Conservation (phyloP, 2,888 invertebrate species). For the Aphidoletes aphidimyza region DNA sequence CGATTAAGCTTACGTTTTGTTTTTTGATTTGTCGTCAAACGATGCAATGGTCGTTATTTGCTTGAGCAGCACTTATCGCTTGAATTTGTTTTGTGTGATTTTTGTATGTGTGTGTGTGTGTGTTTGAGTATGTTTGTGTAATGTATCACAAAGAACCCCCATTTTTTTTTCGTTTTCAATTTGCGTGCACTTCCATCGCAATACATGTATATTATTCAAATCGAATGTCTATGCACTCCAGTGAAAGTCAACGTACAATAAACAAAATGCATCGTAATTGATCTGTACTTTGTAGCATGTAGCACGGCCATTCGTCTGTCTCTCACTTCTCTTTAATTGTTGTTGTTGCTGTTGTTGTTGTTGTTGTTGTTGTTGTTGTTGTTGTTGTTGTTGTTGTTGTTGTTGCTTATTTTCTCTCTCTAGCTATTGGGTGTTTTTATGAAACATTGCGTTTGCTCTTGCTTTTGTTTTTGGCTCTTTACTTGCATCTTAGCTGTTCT, state of each 20-base stretch:
- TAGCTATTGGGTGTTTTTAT: no score
- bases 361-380: no score
- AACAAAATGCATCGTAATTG: not conserved
- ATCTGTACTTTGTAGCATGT: not conserved
- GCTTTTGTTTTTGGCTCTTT: not conserved
- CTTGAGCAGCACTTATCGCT: no score
- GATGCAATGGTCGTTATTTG: no score
- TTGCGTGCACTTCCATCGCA: not conserved
- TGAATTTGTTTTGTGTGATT: not conserved
- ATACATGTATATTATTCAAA: no score
- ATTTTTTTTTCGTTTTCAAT: not conserved
- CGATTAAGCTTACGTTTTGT: no score
- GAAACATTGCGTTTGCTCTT: not conserved
- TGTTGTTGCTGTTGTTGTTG: not conserved
- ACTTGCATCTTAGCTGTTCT: not conserved
- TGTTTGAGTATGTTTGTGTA: not conserved
- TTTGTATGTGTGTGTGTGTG: not conserved
- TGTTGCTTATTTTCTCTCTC: no score
- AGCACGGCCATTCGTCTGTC: not conserved
- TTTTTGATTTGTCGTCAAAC: no score
- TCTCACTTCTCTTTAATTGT: not conserved
- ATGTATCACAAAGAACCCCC: not conserved
- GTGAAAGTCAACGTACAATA: not conserved
- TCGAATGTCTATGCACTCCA: not conserved
- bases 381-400: no score